Percentiles rank a stretch among this genome's conserved stretches.
These are phyloP conservation scores for Lissonota sp. DNA, from an alignment of 2,888 invertebrate species.

Conservation along the genomic window DNA sequence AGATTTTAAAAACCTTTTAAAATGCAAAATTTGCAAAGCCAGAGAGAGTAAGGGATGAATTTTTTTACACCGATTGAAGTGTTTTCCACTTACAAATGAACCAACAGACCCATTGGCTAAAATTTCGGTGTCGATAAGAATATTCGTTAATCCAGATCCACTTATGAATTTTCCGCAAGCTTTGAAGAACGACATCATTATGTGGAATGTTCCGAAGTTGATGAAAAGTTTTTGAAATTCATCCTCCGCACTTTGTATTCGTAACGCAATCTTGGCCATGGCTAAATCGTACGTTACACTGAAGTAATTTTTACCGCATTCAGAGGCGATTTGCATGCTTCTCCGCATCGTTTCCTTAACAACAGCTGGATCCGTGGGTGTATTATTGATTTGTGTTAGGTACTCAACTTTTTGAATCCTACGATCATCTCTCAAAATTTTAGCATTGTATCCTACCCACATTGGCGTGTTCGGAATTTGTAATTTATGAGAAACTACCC, in stretches of 20 bases:
- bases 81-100: slow-evolving; percentile 69
- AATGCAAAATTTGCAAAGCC: too few relatives aligned
- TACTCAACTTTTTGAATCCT: slow-evolving; percentile 67
- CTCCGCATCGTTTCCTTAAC: slow-evolving; percentile 63
- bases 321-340: slow-evolving; percentile 53
- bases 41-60: too few relatives aligned
- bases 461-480: too few relatives aligned
- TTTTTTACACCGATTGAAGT: slow-evolving; percentile 66
- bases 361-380: slow-evolving; percentile 68
- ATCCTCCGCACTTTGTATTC: slow-evolving; percentile 64
- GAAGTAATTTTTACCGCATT: slow-evolving; percentile 58
- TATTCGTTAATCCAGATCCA: slow-evolving; percentile 65
- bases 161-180: slow-evolving; percentile 67
- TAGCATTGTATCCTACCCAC: slow-evolving; percentile 66
- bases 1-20: too few relatives aligned
- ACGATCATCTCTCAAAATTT: slow-evolving; percentile 54
- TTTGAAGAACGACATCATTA: slow-evolving; percentile 67
- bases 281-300: slow-evolving; percentile 65
- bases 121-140: slow-evolving; percentile 62
- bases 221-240: slow-evolving; percentile 62
- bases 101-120: slow-evolving; percentile 68
- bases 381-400: slow-evolving; percentile 69
- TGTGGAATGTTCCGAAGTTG: slow-evolving; percentile 47
- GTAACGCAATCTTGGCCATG: slow-evolving; percentile 67
- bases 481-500: too few relatives aligned